phyloP scores from a whole-genome alignment of 1,140 invertebrate genomes.

The Drosophila cardini region DNA sequence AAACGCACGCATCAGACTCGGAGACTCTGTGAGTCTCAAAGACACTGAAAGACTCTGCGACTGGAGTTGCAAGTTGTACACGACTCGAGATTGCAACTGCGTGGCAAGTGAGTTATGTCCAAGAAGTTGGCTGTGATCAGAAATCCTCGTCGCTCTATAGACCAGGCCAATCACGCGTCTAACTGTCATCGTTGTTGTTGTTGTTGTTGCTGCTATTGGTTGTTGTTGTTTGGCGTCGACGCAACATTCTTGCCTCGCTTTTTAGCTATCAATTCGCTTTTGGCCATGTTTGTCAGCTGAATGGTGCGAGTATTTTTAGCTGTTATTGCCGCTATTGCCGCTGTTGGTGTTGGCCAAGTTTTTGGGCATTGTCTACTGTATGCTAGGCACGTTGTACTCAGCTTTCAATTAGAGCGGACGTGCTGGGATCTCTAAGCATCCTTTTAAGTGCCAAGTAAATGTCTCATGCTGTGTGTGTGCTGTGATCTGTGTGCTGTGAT shows the following conservation, averaged over 20 bases:
- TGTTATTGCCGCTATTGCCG: not conserved
- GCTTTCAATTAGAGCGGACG: constrained; percentile 75
- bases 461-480: constrained; percentile 58
- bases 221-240: constrained; percentile 41
- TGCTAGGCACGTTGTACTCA: constrained; percentile 59
- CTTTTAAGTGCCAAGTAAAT: constrained; percentile 77
- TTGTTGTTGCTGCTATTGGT: constrained; percentile 24
- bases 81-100: constrained; percentile 34
- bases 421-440: constrained; percentile 69
- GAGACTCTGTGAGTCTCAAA: constrained; percentile 8
- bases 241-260: constrained; percentile 70
- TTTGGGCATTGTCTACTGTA: constrained; percentile 32
- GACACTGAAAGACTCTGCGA: constrained; percentile 17
- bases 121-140: constrained; percentile 56
- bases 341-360: constrained; percentile 13
- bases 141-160: constrained; percentile 47
- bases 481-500: too few species aligned
- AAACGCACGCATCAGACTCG: constrained; percentile 77
- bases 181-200: constrained; percentile 68
- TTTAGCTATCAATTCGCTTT: constrained; percentile 53
- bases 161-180: constrained; percentile 65
- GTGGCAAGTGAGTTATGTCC: constrained; percentile 74
- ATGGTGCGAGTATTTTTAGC: constrained; percentile 45
- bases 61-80: constrained; percentile 25
- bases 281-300: constrained; percentile 50